A percentile compares a stretch with the other conserved stretches of the same genome.
Evolutionary conservation across 2,797 vertebrate genomes (phyloP).

Genomic region (Synaphobranchus kaupii): DNA sequence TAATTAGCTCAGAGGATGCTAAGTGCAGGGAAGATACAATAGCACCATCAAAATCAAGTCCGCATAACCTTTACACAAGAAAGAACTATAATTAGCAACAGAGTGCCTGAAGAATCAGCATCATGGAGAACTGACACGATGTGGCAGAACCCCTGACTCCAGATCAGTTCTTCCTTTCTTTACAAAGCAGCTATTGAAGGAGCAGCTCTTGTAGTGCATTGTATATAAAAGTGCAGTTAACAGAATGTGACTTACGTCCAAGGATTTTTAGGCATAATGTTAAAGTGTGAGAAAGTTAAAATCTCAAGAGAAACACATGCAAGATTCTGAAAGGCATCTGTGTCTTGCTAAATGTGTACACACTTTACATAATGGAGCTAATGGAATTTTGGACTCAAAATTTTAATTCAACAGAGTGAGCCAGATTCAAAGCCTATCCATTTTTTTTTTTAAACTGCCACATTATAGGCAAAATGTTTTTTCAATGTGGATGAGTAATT

Average conservation of each 20-base stretch:
- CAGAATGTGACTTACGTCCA: neutral
- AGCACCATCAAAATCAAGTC: conserved; percentile 39
- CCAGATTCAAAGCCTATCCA: neutral
- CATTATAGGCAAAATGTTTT: neutral
- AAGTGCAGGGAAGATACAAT: conserved; percentile 39
- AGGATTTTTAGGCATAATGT: neutral
- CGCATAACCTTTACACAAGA: conserved; percentile 30
- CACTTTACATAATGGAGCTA: neutral
- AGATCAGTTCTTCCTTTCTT: neutral
- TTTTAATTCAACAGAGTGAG: no score
- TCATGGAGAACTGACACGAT: conserved; percentile 22
- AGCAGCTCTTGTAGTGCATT: neutral
- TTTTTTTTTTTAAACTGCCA: neutral
- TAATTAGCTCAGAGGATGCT: conserved; percentile 33
- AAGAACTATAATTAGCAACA: conserved; percentile 36
- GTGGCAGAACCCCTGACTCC: conserved; percentile 4
- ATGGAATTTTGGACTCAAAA: no score
- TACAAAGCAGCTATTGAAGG: neutral
- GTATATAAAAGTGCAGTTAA: neutral
- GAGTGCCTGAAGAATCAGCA: conserved; percentile 30
- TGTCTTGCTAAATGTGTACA: neutral
- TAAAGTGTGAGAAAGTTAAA: neutral
- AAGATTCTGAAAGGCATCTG: neutral
- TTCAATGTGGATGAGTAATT: neutral
- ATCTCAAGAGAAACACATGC: neutral